Percentiles rank a stretch among this genome's conserved stretches.
phyloP scores from a whole-genome alignment of 2,113 vertebrate species.

The Asarcornis scutulata region DNA sequence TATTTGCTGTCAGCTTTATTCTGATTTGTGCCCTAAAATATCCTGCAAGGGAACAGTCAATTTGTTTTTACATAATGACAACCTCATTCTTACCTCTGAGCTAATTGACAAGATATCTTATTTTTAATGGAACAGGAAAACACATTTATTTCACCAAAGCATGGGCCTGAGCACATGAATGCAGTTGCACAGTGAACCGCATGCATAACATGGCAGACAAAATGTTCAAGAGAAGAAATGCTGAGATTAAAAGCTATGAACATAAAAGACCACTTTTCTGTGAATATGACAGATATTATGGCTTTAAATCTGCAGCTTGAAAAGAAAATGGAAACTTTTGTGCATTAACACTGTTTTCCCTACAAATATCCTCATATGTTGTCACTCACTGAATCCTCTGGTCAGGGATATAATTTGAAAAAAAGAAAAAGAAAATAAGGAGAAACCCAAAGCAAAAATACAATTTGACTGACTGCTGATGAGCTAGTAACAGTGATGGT shows the following conservation, averaged over 20 bases:
- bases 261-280: background rate
- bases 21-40: background rate
- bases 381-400: background rate
- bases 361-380: background rate
- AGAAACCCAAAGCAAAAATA: conserved; percentile 10
- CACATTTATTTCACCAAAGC: conserved; percentile 65
- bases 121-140: conserved; percentile 63
- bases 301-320: conserved; percentile 53
- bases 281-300: background rate
- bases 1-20: conserved; percentile 35
- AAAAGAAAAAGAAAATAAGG: background rate
- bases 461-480: background rate
- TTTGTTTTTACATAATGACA: background rate
- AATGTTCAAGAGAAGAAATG: conserved; percentile 52
- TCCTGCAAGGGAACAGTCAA: background rate
- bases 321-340: conserved; percentile 1
- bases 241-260: conserved; percentile 26
- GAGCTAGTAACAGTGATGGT: conserved; percentile 15
- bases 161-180: conserved; percentile 60
- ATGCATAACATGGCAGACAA: conserved; percentile 43
- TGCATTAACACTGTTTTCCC: background rate
- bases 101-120: conserved; percentile 49
- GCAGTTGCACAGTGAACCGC: conserved; percentile 63
- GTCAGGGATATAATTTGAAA: background rate
- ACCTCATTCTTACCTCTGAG: conserved; percentile 54